Evolutionary conservation across 2,797 vertebrate species (phyloP).

Genomic region (Gadopsis bispinosus): DNA sequence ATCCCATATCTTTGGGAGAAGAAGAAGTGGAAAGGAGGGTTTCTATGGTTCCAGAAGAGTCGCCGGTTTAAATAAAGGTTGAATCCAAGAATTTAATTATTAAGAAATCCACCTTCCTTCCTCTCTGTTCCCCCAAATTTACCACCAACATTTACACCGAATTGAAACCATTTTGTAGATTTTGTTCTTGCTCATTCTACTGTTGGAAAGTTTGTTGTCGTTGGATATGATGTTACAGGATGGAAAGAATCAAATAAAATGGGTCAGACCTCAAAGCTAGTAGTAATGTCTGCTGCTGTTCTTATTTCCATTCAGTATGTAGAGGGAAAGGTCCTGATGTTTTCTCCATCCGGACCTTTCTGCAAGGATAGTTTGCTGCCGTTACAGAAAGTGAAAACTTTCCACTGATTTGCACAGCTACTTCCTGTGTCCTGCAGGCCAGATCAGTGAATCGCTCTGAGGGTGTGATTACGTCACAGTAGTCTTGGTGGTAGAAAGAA

Average conservation of each 20-base stretch:
- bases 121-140: neutral
- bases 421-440: neutral
- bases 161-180: neutral
- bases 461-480: neutral
- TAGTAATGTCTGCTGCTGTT: no score
- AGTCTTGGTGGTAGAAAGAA: no score
- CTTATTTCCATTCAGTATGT: no score
- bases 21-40: neutral
- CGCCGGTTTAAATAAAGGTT: slow-evolving; percentile 44
- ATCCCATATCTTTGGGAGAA: slow-evolving; percentile 2
- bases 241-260: slow-evolving; percentile 30
- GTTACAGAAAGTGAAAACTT: neutral
- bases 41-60: neutral
- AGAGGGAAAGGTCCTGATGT: neutral
- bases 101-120: neutral
- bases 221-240: slow-evolving; percentile 10
- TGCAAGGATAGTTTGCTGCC: neutral
- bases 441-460: neutral
- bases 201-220: slow-evolving; percentile 11
- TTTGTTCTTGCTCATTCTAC: neutral
- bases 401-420: no score
- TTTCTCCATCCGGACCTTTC: neutral
- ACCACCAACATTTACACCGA: neutral
- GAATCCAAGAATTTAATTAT: slow-evolving; percentile 8
- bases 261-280: neutral